phyloP scores from a whole-genome alignment of 1,140 invertebrate genomes.

The Zaprionus inermis region DNA sequence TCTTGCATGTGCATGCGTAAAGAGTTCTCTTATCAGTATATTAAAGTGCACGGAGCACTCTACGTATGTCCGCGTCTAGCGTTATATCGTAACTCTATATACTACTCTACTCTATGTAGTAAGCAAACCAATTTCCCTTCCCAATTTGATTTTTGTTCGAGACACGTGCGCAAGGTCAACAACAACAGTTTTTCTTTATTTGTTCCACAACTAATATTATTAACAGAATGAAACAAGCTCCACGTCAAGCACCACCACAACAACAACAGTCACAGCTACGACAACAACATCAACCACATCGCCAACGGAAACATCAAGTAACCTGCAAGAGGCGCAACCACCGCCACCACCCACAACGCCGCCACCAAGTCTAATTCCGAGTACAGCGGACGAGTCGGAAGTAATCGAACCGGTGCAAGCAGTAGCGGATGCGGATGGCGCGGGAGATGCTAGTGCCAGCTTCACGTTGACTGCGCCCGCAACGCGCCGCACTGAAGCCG shows the following conservation, averaged over 20 bases:
- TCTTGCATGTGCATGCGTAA: conserved; percentile 69
- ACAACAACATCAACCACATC: conserved; percentile 38
- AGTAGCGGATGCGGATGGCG: conserved; percentile 23
- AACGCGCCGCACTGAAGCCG: conserved; percentile 36
- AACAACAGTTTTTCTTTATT: conserved; percentile 64
- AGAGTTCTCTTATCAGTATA: conserved; percentile 34
- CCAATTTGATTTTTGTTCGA: conserved; percentile 64
- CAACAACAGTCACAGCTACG: conserved; percentile 28
- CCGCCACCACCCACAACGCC: conserved; percentile 68
- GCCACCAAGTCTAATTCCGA: conserved; percentile 61
- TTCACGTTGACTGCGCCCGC: conserved; percentile 73
- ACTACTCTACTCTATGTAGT: background rate
- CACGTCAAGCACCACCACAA: conserved; percentile 54
- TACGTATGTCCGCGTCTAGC: conserved; percentile 43
- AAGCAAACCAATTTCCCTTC: background rate
- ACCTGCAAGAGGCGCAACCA: conserved; percentile 49
- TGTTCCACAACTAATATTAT: conserved; percentile 83
- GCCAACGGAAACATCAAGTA: conserved; percentile 24
- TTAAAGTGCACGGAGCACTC: conserved; percentile 37
- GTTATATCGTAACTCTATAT: conserved; percentile 32
- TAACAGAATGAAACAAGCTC: conserved; percentile 83
- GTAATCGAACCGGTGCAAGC: conserved; percentile 46
- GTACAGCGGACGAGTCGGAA: conserved; percentile 62
- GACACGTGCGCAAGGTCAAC: conserved; percentile 52
- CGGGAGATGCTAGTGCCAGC: conserved; percentile 74